phyloP scores from a whole-genome alignment of 2,888 invertebrate species.

The Mongoloraphidia duomilia region DNA sequence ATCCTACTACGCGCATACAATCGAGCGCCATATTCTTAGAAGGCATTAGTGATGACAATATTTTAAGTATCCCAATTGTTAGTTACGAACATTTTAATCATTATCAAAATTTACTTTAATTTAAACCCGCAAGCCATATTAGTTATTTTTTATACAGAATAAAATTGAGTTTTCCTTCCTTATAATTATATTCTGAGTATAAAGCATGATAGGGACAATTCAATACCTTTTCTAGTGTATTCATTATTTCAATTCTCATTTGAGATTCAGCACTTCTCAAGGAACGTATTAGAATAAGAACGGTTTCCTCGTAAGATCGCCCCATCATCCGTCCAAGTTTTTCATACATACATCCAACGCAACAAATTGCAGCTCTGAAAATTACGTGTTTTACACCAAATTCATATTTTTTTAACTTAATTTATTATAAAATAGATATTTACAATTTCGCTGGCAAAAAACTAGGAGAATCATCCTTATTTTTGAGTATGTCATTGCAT shows the following conservation, averaged over 20 bases:
- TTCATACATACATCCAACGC: constrained; percentile 94
- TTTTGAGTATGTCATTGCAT: constrained; percentile 93
- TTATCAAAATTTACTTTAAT: too few species aligned
- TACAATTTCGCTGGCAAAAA: constrained; percentile 89
- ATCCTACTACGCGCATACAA: too few species aligned
- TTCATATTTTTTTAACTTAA: not conserved
- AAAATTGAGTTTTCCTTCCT: too few species aligned
- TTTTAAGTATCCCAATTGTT: too few species aligned
- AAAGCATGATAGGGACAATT: too few species aligned
- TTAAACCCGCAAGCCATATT: too few species aligned
- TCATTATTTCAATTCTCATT: constrained; percentile 91
- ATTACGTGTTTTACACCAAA: constrained; percentile 3
- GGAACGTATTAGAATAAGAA: constrained; percentile 78
- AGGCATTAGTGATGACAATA: too few species aligned
- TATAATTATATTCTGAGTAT: too few species aligned
- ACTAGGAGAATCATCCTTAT: constrained; percentile 94
- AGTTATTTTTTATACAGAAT: too few species aligned
- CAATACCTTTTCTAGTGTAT: constrained; percentile 80
- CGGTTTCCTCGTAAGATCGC: constrained; percentile 94
- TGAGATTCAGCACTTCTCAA: constrained; percentile 91
- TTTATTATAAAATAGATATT: constrained; percentile 27
- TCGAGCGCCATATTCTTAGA: too few species aligned
- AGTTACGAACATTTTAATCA: too few species aligned
- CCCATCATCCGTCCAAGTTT: constrained; percentile 98
- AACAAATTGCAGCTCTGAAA: constrained; percentile 85